Conservation (phyloP, 2,888 invertebrate species). For the Zaprionus bogoriensis region DNA sequence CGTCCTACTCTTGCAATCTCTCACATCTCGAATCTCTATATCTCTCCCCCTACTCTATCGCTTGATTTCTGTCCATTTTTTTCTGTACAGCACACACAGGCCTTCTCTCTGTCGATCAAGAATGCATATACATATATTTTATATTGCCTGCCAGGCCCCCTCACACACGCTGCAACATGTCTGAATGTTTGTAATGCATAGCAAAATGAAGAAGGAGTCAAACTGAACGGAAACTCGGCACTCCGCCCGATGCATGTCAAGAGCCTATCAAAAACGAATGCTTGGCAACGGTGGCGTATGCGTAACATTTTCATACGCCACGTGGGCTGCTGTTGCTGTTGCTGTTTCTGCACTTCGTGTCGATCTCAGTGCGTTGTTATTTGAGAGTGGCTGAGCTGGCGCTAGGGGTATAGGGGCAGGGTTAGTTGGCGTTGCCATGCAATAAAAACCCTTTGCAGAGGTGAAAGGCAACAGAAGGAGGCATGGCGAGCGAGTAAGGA, state of each 20-base stretch:
- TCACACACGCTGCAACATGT: too few species aligned
- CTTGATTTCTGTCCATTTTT: too few species aligned
- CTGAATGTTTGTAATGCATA: constrained; percentile 22
- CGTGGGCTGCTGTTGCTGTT: constrained; percentile 20
- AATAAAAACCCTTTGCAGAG: constrained; percentile 22
- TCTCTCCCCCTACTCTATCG: too few species aligned
- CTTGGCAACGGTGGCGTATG: constrained; percentile 47
- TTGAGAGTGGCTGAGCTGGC: background rate
- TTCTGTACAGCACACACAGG: too few species aligned
- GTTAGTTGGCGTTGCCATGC: constrained; percentile 41
- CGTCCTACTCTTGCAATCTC: too few species aligned
- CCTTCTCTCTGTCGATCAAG: too few species aligned
- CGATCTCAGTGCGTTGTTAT: constrained; percentile 23
- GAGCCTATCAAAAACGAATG: constrained; percentile 40
- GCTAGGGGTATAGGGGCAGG: background rate
- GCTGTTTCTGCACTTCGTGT: constrained; percentile 36
- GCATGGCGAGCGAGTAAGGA: constrained; percentile 21
- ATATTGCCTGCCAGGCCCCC: too few species aligned
- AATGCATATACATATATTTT: too few species aligned
- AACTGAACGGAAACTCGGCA: background rate
- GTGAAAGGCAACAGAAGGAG: background rate
- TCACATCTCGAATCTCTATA: too few species aligned
- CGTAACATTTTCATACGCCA: constrained; percentile 52
- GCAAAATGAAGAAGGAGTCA: background rate
- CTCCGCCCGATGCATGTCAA: constrained; percentile 33